Evolutionary conservation across 1,140 invertebrate species (phyloP), one percentile per base, ranked within the genome.

Genomic region (Drosophila takahashii): DNA sequence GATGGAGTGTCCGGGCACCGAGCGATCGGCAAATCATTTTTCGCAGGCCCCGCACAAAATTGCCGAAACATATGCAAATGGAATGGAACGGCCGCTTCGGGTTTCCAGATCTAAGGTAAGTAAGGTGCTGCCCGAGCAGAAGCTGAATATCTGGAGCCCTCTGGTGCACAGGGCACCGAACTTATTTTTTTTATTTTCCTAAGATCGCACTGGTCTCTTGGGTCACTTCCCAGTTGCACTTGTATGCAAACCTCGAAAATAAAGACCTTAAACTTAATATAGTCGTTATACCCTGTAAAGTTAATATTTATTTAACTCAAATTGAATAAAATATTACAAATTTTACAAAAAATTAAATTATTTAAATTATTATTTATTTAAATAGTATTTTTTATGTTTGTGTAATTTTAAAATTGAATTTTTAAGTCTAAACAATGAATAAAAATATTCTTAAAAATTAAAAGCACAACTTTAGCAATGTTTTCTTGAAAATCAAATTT

Each of bases 21-120:
- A 78, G 65, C 83, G 90, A 91, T 90, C 86, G 84, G 67, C 80
- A 91, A 90, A 91, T 91, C 77, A 90, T 91, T 91, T 91, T 81
- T 91, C 66, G 42, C 66, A 56, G 66, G 41, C 50, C 69, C 73
- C 77, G 79, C 85, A 66, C 84, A 74, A 84, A 89, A 90, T 87
- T 87, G 83, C 83, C 83, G 84, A 87, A 87, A 87, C 83, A 87
- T 87, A 87, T 86, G 83, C 83, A 86, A 85, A 86, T 86, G 83
- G 67, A 62, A 65, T 62, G 76, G 71, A 60, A 44, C 47, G 39
- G 52, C 37, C 61, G 10, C 18, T 62, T 18, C 32, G 16, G 36
- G 41, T 27, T 39, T 10, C 9, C 13, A 27, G 58, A 32, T 65
- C 42, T 18, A 53, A 27, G n/a, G 15, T 1, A 4, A 6, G 41